Conservation (phyloP, 2,797 vertebrate species). For the Odontamblyopus lacepedii region DNA sequence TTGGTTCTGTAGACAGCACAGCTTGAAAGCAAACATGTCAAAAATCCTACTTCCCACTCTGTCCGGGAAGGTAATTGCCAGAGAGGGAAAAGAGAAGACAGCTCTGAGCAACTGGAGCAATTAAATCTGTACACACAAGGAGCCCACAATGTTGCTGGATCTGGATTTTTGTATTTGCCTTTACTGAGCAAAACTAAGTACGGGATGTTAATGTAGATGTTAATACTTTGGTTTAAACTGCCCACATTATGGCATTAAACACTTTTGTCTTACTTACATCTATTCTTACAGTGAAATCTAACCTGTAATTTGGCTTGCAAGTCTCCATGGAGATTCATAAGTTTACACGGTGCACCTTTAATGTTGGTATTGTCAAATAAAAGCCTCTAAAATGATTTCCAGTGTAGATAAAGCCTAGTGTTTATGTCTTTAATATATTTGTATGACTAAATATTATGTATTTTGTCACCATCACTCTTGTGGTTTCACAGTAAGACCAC, state of each 20-base stretch:
- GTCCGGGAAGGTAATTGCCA: conserved; percentile 60
- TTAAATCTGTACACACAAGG: conserved; percentile 41
- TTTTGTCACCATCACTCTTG: no score
- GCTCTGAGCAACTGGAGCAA: conserved; percentile 31
- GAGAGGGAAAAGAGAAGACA: conserved; percentile 44
- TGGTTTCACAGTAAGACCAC: background rate
- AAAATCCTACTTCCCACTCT: conserved; percentile 71
- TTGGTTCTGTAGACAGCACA: conserved; percentile 45
- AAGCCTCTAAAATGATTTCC: background rate
- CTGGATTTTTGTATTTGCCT: conserved; percentile 15
- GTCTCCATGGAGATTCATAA: no score
- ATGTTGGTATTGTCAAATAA: background rate
- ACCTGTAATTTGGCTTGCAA: no score
- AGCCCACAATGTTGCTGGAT: conserved; percentile 9
- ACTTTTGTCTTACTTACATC: no score
- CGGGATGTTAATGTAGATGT: no score
- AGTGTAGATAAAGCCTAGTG: background rate
- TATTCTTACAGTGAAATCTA: no score
- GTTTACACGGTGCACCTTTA: no score
- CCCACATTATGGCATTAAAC: no score
- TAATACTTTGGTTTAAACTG: no score
- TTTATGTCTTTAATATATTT: background rate
- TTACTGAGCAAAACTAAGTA: background rate
- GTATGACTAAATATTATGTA: no score
- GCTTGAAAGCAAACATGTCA: conserved; percentile 64